Base-by-base conservation (phyloP, 2,113 vertebrate species). In the Eulemur macaco region DNA sequence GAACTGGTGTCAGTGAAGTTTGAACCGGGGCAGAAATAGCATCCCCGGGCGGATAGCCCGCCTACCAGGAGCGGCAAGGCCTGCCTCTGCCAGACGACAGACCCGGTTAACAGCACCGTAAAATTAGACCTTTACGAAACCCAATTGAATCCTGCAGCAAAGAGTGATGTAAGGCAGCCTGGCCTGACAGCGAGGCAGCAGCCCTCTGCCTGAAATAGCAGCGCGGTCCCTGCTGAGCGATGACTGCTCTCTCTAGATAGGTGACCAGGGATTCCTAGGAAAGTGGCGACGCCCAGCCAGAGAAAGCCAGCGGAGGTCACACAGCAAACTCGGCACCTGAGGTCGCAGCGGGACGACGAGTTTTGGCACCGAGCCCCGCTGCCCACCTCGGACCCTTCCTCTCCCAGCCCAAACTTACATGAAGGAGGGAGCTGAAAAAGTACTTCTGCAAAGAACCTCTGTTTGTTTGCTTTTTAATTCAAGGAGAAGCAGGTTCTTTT, bases 51-150 rank as follows among this genome's bases (percentile, higher is more conserved):
- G 97, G 73, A 14, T 91, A 96, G 98, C 81, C 98, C 95, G 97
- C 98, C 98, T 97, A 93, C 97, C 97, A 97, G 95, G 97, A 97
- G 98, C 95, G 34, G 93, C 86, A 81, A 96, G 98, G 98, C 98
- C 98, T 96, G 98, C 98, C 98, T 98, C 97, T 52, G 97, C 97
- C 98, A 98, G 97, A 98, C 96, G 97, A 98, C 98, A 97, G 98
- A 97, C 97, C 97, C 89, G 96, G 98, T 98, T 98, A 98, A 98
- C 97, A 97, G 98, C 96, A 52, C 97, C 98, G 97, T 98, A 98
- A 99, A 99, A 99, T 98, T 98, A 98, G 98, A 98, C 98, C 96
- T 99, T 98, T 98, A 98, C 92, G 97, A 98, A 98, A 98, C 98
- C 98, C 98, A 98, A 97, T 96, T 97, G 98, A 98, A 98, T 97